Base-by-base conservation (phyloP, 2,113 vertebrate genomes). In the Petroica traversi region DNA sequence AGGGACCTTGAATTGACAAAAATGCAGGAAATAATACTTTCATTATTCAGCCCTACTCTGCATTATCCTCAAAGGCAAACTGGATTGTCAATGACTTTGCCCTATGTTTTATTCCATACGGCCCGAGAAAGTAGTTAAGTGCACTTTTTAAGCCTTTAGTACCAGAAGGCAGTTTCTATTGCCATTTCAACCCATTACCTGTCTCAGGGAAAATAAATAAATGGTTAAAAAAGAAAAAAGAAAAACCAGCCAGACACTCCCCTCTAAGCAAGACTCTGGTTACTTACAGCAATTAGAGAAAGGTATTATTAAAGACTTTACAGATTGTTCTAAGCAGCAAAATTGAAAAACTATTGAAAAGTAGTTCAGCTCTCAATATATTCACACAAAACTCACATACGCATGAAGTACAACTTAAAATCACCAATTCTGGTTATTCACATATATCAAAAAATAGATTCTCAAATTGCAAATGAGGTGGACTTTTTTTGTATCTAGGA, bases 181-280 rank as follows among this genome's bases (percentile, higher is more conserved):
- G 92, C 68, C 91, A 95, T 97, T 97, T 97, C 97, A 98, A 97
- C 78, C 87, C 92, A 97, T 97, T 97, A 98, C 72, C 54, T 95
- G 81, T 84, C 82, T 91, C 64, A 36, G 71, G 45, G 31, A 84
- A 83, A 95, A 93, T 3, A 89, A 88, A 77, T 15, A 91, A 91
- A 74, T 16, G 20, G 46, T 59, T 63, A 84, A 96, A 96, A 78
- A 91, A 89, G 33, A 80, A 82, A 67, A 74, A 74, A 95, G 85
- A 33, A 77, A 85, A 83, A 38, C 2, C 31, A 85, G 20, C 1
- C 59, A 88, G 26, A 75, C 18, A 12, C 15, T 78, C 22, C 38
- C 31, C 33, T 62, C 43, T 78, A 72, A 92, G 54, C 14, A 80
- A 92, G 57, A 79, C 31, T 85, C 43, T 33, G 19, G 66, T 34